Percentiles rank a stretch among this genome's conserved stretches.
Evolutionary conservation across 2,888 invertebrate species (phyloP).

Genomic region (Cephus nigrinus): DNA sequence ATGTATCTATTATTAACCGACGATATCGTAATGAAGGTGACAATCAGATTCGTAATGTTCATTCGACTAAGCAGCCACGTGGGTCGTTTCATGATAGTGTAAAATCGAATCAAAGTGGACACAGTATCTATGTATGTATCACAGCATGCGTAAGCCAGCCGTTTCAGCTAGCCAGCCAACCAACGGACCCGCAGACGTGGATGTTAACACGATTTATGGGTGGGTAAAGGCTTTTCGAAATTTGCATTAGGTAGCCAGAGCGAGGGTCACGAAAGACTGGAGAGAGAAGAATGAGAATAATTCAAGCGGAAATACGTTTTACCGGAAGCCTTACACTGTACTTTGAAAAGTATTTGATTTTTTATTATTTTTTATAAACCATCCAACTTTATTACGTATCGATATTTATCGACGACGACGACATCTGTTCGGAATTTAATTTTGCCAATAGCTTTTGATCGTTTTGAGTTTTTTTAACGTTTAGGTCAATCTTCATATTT

Average conservation of each 20-base stretch:
- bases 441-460: not conserved
- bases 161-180: not conserved
- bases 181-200: slow-evolving; percentile 20
- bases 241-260: slow-evolving; percentile 43
- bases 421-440: not conserved
- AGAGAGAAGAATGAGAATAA: not conserved
- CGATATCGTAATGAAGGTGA: not conserved
- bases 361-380: not conserved
- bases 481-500: not conserved
- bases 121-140: not conserved
- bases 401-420: not conserved
- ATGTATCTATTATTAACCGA: not conserved
- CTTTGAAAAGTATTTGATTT: not conserved
- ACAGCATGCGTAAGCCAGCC: not conserved
- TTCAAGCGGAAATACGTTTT: not conserved
- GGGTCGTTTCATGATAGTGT: not conserved
- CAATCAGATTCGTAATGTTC: not conserved
- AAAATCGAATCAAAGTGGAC: not conserved
- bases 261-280: not conserved
- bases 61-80: not conserved
- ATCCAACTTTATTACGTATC: not conserved
- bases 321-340: not conserved
- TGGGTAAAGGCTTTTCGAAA: slow-evolving; percentile 48
- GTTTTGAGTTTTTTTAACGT: not conserved
- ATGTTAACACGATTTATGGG: slow-evolving; percentile 54